phyloP scores from a whole-genome alignment of 1,140 invertebrate genomes.

The Achatina immaculata region DNA sequence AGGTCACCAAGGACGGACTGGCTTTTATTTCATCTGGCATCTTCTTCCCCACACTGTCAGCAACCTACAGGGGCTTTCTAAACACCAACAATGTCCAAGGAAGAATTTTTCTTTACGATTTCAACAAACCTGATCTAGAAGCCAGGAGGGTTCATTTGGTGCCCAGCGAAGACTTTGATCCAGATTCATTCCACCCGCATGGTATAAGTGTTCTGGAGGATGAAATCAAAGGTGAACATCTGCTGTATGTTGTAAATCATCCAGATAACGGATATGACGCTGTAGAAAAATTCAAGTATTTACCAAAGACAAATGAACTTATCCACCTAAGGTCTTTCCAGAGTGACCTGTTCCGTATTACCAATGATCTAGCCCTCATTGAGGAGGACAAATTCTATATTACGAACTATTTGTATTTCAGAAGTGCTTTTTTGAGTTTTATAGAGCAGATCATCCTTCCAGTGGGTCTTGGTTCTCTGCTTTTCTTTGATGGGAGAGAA shows the following conservation, averaged over 20 bases:
- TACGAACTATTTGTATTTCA: conserved; percentile 18
- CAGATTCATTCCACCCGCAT: conserved; percentile 12
- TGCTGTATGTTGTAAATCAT: conserved; percentile 31
- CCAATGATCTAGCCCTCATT: conserved; percentile 13
- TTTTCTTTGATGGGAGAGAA: neutral
- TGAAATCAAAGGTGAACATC: conserved; percentile 17
- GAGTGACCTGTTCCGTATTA: neutral
- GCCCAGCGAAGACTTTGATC: neutral
- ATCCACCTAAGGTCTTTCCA: conserved; percentile 9
- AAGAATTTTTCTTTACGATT: conserved; percentile 10
- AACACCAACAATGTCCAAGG: neutral
- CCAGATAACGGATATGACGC: neutral
- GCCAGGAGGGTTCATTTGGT: neutral
- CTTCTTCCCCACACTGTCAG: neutral
- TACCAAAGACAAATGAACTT: neutral
- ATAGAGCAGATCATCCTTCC: neutral
- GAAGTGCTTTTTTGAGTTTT: neutral
- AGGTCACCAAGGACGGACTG: conserved; percentile 3
- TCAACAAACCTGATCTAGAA: neutral
- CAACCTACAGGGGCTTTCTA: neutral
- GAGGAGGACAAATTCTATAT: conserved; percentile 28
- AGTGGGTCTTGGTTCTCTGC: neutral
- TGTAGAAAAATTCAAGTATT: conserved; percentile 27
- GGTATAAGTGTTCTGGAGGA: conserved; percentile 21
- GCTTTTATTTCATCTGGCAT: conserved; percentile 15